Conservation (phyloP, 2,888 invertebrate genomes). For the Drosophila helvetica region DNA sequence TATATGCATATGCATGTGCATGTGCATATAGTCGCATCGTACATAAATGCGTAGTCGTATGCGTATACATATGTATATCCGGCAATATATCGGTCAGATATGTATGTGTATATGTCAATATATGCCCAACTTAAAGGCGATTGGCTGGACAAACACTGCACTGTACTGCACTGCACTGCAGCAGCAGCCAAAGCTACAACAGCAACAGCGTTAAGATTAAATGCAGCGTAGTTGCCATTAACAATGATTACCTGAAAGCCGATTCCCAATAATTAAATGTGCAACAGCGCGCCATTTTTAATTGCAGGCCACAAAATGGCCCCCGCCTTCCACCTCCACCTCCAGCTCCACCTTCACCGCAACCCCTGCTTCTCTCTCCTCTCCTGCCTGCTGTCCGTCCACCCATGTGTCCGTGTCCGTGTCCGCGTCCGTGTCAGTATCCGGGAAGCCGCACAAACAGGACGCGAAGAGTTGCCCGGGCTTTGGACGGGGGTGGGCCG, state of each 20-base stretch:
- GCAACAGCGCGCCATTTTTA: constrained; percentile 79
- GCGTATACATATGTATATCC: constrained; percentile 1
- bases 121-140: constrained; percentile 60
- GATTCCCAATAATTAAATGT: constrained; percentile 80
- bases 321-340: constrained; percentile 22
- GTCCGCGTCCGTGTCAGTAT: constrained; percentile 10
- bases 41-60: constrained; percentile 1
- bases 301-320: constrained; percentile 73
- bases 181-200: constrained; percentile 3
- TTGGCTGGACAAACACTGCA: constrained; percentile 20
- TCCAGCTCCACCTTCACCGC: constrained; percentile 2
- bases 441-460: not conserved
- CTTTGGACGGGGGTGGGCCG: no score
- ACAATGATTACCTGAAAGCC: constrained; percentile 80
- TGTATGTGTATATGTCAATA: constrained; percentile 26
- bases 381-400: not conserved
- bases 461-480: not conserved
- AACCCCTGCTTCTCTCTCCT: constrained; percentile 20
- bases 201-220: constrained; percentile 66
- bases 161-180: not conserved
- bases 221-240: constrained; percentile 78
- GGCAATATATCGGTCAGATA: constrained; percentile 21
- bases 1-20: constrained; percentile 26
- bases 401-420: not conserved
- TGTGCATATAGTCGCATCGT: not conserved